Evolutionary conservation across 2,888 invertebrate genomes (phyloP).

Genomic region (Hirtodrosophila histrioides): DNA sequence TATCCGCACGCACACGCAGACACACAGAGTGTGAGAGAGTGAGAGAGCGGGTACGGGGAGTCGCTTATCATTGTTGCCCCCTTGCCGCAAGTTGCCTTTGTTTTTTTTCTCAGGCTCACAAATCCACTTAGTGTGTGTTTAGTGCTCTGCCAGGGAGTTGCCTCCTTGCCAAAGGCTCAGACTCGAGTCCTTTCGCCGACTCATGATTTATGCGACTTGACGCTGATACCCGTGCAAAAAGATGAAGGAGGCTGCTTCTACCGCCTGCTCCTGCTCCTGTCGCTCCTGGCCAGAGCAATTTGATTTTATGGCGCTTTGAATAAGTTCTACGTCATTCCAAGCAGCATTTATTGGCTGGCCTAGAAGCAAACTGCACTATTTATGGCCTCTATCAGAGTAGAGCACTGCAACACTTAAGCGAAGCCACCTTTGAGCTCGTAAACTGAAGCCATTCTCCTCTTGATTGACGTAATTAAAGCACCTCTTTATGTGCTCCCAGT

Average conservation of each 20-base stretch:
- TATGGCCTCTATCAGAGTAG: conserved; percentile 20
- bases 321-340: conserved; percentile 61
- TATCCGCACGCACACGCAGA: conserved; percentile 54
- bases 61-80: conserved; percentile 69
- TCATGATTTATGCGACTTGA: conserved; percentile 57
- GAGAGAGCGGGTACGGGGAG: not conserved
- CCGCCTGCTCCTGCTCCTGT: not conserved
- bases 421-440: not conserved
- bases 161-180: conserved; percentile 11
- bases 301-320: conserved; percentile 69
- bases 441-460: conserved; percentile 8
- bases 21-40: not conserved
- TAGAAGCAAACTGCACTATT: conserved; percentile 59
- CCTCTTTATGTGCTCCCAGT: too few relatives aligned
- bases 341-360: conserved; percentile 59
- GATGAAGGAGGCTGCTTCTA: not conserved
- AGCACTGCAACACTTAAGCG: conserved; percentile 11
- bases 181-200: conserved; percentile 37
- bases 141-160: conserved; percentile 26
- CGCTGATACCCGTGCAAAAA: conserved; percentile 7
- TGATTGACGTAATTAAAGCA: conserved; percentile 16
- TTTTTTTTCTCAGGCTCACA: conserved; percentile 36
- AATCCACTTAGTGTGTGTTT: conserved; percentile 79
- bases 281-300: conserved; percentile 16
- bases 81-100: conserved; percentile 3